Evolutionary conservation across 2,113 vertebrate genomes (phyloP).

Genomic region (Vidua chalybeata): DNA sequence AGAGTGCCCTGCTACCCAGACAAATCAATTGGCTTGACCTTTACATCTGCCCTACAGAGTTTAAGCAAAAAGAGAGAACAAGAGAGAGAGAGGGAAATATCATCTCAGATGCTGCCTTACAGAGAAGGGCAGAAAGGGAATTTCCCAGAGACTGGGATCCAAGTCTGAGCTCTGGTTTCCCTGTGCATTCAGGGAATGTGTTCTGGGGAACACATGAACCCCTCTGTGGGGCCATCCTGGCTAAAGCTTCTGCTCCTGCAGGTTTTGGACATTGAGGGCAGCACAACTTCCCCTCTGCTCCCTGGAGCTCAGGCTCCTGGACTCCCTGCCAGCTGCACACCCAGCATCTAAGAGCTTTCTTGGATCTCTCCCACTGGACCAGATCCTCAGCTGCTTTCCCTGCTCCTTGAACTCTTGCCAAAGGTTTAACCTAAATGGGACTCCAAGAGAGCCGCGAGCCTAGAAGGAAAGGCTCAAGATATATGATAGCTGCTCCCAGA

Average conservation of each 20-base stretch:
- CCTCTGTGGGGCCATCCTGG: not conserved
- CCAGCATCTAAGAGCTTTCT: slow-evolving; percentile 45
- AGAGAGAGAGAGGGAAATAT: not conserved
- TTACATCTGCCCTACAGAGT: slow-evolving; percentile 16
- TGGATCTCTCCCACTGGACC: slow-evolving; percentile 24
- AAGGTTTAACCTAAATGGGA: slow-evolving; percentile 26
- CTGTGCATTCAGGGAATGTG: not conserved
- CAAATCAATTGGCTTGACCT: slow-evolving; percentile 29
- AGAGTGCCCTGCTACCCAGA: not conserved
- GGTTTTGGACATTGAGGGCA: not conserved
- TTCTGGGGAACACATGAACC: not conserved
- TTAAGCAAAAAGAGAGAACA: not conserved
- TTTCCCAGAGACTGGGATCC: not conserved
- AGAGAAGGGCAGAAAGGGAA: not conserved
- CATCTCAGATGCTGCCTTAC: not conserved
- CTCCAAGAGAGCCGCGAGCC: not conserved
- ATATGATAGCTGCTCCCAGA: slow-evolving; percentile 50
- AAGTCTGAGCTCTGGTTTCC: not conserved
- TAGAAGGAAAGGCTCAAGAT: slow-evolving; percentile 37
- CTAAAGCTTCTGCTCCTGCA: not conserved
- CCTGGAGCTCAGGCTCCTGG: not conserved
- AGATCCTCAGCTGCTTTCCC: slow-evolving; percentile 42
- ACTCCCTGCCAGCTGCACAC: slow-evolving; percentile 23
- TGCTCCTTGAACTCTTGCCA: slow-evolving; percentile 30
- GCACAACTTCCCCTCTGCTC: not conserved